Conservation (phyloP, 2,797 vertebrate species). For the Glyptemys insculpta region DNA sequence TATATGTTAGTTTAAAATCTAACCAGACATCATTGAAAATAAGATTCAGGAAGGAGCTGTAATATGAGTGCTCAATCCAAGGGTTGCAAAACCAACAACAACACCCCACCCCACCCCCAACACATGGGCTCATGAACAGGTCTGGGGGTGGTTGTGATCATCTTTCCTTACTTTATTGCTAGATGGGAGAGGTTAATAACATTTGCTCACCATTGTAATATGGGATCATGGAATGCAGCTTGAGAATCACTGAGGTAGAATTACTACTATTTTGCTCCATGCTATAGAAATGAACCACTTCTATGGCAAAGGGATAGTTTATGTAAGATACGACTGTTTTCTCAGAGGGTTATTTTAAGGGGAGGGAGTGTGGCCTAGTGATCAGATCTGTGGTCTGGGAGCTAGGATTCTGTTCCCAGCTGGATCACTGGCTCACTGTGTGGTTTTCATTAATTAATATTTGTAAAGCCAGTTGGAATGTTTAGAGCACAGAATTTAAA, state of each 20-base stretch:
- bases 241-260: constrained; percentile 20
- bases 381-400: neutral
- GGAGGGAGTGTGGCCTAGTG: neutral
- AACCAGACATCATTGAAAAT: constrained; percentile 42
- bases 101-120: too few species aligned
- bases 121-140: neutral
- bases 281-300: constrained; percentile 5
- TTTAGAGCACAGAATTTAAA: neutral
- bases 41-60: neutral
- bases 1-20: constrained; percentile 49
- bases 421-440: neutral
- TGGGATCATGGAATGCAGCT: constrained; percentile 40
- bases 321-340: neutral
- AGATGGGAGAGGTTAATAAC: constrained; percentile 53
- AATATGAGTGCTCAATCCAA: neutral
- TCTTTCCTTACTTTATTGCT: constrained; percentile 54
- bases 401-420: neutral
- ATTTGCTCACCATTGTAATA: constrained; percentile 49
- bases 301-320: constrained; percentile 11
- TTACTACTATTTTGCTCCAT: constrained; percentile 1
- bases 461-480: neutral
- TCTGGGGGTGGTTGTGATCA: constrained; percentile 35
- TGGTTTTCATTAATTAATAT: neutral
- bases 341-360: constrained; percentile 20
- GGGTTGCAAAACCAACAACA: neutral